Evolutionary conservation across 2,888 invertebrate genomes (phyloP).

Genomic region (Idaea aversata): DNA sequence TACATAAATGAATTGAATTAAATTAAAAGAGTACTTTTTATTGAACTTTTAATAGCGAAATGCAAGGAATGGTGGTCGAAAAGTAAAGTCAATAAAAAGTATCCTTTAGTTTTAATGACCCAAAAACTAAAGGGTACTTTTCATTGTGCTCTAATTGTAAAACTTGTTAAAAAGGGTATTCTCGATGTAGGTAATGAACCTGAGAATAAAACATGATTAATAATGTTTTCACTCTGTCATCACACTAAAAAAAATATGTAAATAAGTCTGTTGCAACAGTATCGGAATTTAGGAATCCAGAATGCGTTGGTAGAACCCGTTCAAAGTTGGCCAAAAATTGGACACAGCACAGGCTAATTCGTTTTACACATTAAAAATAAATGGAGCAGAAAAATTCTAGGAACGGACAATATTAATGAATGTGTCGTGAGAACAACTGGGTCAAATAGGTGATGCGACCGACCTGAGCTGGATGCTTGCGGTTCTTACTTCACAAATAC

Average conservation of each 20-base stretch:
- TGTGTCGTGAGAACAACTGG: conserved; percentile 33
- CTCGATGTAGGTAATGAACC: too few species aligned
- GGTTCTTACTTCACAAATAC: not conserved
- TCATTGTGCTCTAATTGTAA: too few species aligned
- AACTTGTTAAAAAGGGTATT: too few species aligned
- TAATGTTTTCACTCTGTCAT: too few species aligned
- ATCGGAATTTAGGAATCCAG: not conserved
- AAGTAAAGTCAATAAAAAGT: too few species aligned
- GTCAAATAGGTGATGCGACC: conserved; percentile 19
- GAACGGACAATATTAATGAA: conserved; percentile 47
- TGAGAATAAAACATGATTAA: too few species aligned
- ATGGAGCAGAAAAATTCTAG: conserved; percentile 42
- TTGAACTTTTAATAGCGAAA: too few species aligned
- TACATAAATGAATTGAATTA: too few species aligned
- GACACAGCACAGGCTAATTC: conserved; percentile 34
- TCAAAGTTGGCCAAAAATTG: conserved; percentile 19
- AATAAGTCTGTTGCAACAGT: not conserved
- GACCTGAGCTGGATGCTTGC: conserved; percentile 4
- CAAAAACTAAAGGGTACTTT: too few species aligned
- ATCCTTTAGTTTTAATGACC: too few species aligned
- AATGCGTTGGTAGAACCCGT: conserved; percentile 1
- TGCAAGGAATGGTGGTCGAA: too few species aligned
- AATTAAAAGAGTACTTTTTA: too few species aligned
- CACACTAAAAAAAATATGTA: not conserved
- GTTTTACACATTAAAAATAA: conserved; percentile 40